A percentile compares a stretch with the other conserved stretches of the same genome.
phyloP scores from a whole-genome alignment of 2,113 vertebrate genomes.

The Phylloscopus whistleri region DNA sequence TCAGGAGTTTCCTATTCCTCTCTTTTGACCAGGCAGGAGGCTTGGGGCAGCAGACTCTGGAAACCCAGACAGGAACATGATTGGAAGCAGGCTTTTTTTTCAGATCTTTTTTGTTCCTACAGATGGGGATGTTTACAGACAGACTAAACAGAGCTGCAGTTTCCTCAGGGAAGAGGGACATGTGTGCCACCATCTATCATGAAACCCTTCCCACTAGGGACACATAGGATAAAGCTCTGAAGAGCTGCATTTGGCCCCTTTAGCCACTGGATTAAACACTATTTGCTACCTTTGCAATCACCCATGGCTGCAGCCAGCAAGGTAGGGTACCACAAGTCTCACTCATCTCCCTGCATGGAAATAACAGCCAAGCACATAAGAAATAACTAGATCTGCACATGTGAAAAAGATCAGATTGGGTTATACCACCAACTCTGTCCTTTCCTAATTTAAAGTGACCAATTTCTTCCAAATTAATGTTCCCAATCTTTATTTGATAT shows the following conservation, averaged over 20 bases:
- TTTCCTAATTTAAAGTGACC: background rate
- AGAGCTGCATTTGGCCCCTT: background rate
- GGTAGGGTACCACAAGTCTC: background rate
- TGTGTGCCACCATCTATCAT: background rate
- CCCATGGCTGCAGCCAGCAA: background rate
- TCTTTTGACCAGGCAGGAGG: background rate
- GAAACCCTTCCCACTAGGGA: background rate
- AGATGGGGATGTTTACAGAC: background rate
- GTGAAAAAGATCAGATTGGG: background rate
- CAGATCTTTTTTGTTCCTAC: background rate
- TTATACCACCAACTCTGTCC: background rate
- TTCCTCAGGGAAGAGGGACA: background rate
- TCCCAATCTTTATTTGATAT: background rate
- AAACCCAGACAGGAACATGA: background rate
- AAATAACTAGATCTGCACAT: background rate
- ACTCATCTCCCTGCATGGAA: background rate
- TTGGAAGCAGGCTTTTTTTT: background rate
- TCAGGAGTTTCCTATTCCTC: background rate
- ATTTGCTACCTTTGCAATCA: background rate
- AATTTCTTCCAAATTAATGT: background rate
- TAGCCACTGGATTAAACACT: background rate
- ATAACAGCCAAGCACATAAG: rapidly evolving
- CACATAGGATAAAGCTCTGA: background rate
- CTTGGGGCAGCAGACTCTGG: background rate
- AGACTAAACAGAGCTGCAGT: background rate